phyloP scores from a whole-genome alignment of 1,140 invertebrate genomes.

The Procambarus virginalis region DNA sequence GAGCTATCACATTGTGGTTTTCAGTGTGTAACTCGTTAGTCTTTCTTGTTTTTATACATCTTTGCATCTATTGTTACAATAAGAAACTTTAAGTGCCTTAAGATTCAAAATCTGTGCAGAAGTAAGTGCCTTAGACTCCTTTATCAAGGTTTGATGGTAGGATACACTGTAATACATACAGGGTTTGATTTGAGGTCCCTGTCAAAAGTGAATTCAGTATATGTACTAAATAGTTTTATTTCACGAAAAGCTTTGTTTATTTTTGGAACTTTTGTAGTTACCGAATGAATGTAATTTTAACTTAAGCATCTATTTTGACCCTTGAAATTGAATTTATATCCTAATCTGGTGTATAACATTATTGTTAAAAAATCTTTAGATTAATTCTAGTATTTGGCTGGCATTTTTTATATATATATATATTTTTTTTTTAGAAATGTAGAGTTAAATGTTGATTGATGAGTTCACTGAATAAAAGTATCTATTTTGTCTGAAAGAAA shows the following conservation, averaged over 20 bases:
- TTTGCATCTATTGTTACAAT: neutral
- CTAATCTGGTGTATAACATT: neutral
- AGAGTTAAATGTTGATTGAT: neutral
- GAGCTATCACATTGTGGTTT: too few relatives aligned
- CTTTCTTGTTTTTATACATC: neutral
- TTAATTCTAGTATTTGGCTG: neutral
- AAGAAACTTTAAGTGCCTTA: conserved; percentile 10
- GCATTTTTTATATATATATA: neutral
- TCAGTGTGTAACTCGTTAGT: too few relatives aligned
- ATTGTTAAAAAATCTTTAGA: neutral
- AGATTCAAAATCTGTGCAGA: neutral
- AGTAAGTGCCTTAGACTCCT: neutral
- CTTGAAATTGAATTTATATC: neutral
- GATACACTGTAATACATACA: neutral
- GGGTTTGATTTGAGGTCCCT: neutral
- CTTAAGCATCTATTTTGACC: neutral
- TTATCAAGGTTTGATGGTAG: neutral
- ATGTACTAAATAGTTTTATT: neutral
- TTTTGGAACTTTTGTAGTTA: neutral
- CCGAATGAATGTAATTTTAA: neutral
- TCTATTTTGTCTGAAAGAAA: neutral
- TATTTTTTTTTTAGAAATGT: neutral
- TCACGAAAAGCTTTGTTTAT: neutral
- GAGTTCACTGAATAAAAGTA: neutral
- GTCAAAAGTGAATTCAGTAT: neutral